Base-by-base conservation (phyloP, 2,113 vertebrate genomes). In the Callaeas wilsoni region DNA sequence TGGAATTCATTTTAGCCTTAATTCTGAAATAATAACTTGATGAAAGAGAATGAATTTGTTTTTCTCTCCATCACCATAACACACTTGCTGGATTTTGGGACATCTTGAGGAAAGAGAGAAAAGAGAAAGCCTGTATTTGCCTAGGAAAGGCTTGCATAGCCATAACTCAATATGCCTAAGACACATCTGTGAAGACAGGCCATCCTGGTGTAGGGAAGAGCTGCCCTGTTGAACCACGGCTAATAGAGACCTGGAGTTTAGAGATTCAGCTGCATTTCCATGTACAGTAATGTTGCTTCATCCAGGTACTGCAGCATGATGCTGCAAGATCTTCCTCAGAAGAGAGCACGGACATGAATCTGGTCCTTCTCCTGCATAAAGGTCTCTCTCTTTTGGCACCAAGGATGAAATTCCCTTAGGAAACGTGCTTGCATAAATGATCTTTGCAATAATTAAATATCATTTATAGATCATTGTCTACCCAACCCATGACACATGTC, bases 101-200 rank as follows among this genome's bases (percentile, higher is more conserved):
- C 8, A 29, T 4, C 5, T 74, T 6, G 2, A 78, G 20, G 7
- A 60, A 50, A 92, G 4, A 35, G 6, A n/a, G n/a, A 49, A 59
- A 69, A 63, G 19, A 35, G 6, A 75, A 57, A 62, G 9, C 4
- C 20, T 0, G 0, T 16, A 4, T 81, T 69, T 78, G 7, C 9
- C 17, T n/a, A 27, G 26, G 21, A 82, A 74, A 82, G 39, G 2
- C 7, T 64, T 74, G 7, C 19, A 50, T 6, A 44, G 7, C 2
- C 12, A 15, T 77, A 42, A 39, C 4, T 59, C 25, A 16, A 10
- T 23, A 68, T 23, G 10, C 4, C 8, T 17, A 60, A 37, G 46
- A 50, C 5, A 20, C 6, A 16, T 6, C 13, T n/a, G 10, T 2
- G 13, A 69, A 19, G 20, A 39, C 10, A 65, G 18, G 8, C 1